Evolutionary conservation across 1,140 invertebrate genomes (phyloP).

Genomic region (Psilanteris sp.): DNA sequence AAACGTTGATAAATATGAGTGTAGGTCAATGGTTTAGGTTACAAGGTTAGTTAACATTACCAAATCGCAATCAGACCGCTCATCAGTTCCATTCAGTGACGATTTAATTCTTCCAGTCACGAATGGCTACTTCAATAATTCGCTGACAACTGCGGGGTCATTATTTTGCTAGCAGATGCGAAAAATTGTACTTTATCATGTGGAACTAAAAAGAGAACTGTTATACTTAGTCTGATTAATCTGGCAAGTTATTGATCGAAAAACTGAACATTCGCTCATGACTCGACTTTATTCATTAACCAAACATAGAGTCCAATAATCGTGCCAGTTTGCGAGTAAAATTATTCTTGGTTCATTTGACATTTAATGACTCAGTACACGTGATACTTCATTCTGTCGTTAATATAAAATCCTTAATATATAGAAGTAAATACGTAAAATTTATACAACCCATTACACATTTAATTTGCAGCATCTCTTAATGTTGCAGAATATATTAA

Average conservation of each 20-base stretch:
- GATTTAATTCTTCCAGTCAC: conserved; percentile 38
- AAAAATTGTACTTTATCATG: conserved; percentile 5
- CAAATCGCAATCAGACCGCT: conserved; percentile 32
- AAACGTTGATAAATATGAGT: conserved; percentile 39
- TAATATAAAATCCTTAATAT: conserved; percentile 12
- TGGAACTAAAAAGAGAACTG: conserved; percentile 5
- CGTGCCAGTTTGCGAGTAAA: conserved; percentile 3
- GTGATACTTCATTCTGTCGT: neutral
- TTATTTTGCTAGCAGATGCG: neutral
- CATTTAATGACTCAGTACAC: no score
- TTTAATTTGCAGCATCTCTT: no score
- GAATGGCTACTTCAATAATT: conserved; percentile 18
- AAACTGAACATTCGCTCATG: conserved; percentile 19
- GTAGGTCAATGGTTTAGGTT: conserved; percentile 42
- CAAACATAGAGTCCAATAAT: conserved; percentile 6
- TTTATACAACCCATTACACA: no score
- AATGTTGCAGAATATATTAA: no score
- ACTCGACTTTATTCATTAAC: conserved; percentile 19
- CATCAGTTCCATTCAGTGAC: conserved; percentile 28
- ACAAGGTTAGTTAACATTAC: conserved; percentile 57
- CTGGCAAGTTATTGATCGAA: conserved; percentile 22
- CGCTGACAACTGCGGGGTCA: no score
- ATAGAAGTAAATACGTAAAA: neutral
- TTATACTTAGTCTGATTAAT: conserved; percentile 15
- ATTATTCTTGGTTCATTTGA: conserved; percentile 22